These are phyloP conservation scores for Cheilosia vulpina DNA, from an alignment of 2,888 invertebrate genomes.

Conservation along the genomic window DNA sequence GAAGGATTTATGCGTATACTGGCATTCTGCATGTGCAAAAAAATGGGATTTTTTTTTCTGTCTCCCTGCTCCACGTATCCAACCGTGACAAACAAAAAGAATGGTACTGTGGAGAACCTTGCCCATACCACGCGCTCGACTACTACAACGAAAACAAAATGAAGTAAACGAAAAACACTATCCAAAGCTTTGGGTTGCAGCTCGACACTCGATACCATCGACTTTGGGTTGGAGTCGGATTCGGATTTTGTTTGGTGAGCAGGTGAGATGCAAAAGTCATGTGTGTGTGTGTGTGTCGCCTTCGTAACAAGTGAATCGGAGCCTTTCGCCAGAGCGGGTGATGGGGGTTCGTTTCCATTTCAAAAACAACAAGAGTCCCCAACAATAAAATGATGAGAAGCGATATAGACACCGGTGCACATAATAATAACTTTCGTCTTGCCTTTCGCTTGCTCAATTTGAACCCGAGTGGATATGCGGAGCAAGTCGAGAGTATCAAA, in stretches of 20 bases:
- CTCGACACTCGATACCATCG: constrained; percentile 47
- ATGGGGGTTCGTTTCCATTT: constrained; percentile 5
- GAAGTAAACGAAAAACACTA: constrained; percentile 4
- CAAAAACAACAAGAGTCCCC: constrained; percentile 4
- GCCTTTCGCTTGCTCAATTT: constrained; percentile 42
- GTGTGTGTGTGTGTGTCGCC: background rate
- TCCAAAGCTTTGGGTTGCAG: constrained; percentile 32
- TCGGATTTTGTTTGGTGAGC: constrained; percentile 19
- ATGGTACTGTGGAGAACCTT: constrained; percentile 3
- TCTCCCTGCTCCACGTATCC: constrained; percentile 6
- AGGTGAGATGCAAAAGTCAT: background rate
- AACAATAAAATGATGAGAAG: constrained; percentile 18
- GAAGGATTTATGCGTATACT: constrained; percentile 46
- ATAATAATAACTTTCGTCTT: constrained; percentile 39
- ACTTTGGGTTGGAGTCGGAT: constrained; percentile 34
- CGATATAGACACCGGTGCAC: background rate
- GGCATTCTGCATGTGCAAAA: constrained; percentile 4
- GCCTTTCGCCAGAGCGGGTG: background rate
- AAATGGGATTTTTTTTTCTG: background rate
- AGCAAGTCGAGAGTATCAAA: constrained; percentile 64
- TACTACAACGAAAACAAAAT: constrained; percentile 9
- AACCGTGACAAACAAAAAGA: constrained; percentile 34
- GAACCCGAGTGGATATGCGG: constrained; percentile 27
- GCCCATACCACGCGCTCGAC: constrained; percentile 19
- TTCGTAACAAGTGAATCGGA: constrained; percentile 18